These are phyloP conservation scores for Lepetodrilus schrolli DNA, from an alignment of 2,888 invertebrate species.

Conservation along the genomic window DNA sequence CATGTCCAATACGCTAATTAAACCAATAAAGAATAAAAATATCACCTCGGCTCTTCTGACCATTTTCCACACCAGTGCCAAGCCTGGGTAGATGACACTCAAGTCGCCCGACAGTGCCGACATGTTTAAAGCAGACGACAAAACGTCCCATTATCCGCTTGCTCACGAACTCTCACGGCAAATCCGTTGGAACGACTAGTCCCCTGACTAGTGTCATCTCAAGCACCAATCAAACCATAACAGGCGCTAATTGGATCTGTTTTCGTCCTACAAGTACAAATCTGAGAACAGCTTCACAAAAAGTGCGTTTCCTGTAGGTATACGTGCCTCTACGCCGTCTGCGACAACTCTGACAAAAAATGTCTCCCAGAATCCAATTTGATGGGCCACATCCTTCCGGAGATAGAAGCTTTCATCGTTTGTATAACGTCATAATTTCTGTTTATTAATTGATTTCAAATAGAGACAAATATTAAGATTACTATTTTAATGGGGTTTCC, in stretches of 20 bases:
- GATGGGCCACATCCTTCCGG: constrained; percentile 9
- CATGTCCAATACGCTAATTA: constrained; percentile 33
- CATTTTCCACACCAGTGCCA: constrained; percentile 20
- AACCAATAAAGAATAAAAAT: constrained; percentile 31
- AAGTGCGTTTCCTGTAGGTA: constrained; percentile 19
- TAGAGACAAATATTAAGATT: constrained; percentile 25
- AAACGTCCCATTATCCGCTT: constrained; percentile 31
- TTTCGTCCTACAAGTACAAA: constrained; percentile 28
- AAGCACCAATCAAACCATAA: constrained; percentile 29
- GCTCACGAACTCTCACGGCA: constrained; percentile 25
- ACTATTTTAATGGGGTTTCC: constrained; percentile 9
- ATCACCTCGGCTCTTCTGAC: constrained; percentile 27
- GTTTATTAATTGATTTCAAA: constrained; percentile 25
- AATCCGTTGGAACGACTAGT: constrained; percentile 28
- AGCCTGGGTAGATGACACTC: constrained; percentile 20
- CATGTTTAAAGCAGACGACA: constrained; percentile 34
- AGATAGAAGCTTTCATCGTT: not conserved
- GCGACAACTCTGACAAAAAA: not conserved
- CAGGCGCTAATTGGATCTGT: constrained; percentile 34
- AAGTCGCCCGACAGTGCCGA: constrained; percentile 15
- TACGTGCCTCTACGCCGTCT: not conserved
- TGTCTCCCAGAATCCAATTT: not conserved
- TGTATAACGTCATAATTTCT: constrained; percentile 1
- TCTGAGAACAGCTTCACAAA: constrained; percentile 12
- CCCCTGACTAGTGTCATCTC: constrained; percentile 6